Percentiles rank a stretch among this genome's conserved stretches.
Conservation (phyloP, 1,140 invertebrate species). For the Phymastichus coffea region DNA sequence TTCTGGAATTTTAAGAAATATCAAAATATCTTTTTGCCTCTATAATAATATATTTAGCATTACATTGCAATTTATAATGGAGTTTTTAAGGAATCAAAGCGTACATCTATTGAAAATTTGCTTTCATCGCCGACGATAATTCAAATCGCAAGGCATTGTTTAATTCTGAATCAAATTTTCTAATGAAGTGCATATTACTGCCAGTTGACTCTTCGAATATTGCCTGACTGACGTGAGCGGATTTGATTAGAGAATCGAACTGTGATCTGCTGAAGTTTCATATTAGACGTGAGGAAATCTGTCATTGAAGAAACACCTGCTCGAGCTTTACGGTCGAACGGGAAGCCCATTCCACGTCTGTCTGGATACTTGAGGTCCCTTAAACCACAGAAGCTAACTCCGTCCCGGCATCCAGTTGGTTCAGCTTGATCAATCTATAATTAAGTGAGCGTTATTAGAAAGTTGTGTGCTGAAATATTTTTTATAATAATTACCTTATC, state of each 20-base stretch:
- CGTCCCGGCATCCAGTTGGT: not conserved
- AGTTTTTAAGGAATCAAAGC: too few species aligned
- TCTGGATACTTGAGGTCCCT: slow-evolving; percentile 73
- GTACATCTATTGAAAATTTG: too few species aligned
- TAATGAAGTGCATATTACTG: too few species aligned
- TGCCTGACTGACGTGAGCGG: too few species aligned
- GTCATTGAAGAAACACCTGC: slow-evolving; percentile 56
- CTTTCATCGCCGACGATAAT: too few species aligned
- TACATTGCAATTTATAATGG: too few species aligned
- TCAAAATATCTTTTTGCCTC: too few species aligned
- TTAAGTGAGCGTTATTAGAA: not conserved
- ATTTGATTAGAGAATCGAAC: slow-evolving; percentile 54
- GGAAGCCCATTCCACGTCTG: slow-evolving; percentile 72
- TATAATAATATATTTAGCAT: too few species aligned
- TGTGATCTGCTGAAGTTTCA: slow-evolving; percentile 61
- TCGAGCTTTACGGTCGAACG: slow-evolving; percentile 67
- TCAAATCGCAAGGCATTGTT: too few species aligned
- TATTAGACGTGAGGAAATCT: slow-evolving; percentile 70
- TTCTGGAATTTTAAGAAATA: too few species aligned
- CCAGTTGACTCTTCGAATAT: too few species aligned
- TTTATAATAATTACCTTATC: slow-evolving; percentile 61
- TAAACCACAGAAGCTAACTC: slow-evolving; percentile 62
- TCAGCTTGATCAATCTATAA: not conserved
- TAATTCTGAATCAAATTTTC: too few species aligned
- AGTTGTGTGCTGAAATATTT: not conserved